A percentile compares a stretch with the other conserved stretches of the same genome.
Conservation (phyloP, 2,797 vertebrate species). For the Cheirogaleus major region DNA sequence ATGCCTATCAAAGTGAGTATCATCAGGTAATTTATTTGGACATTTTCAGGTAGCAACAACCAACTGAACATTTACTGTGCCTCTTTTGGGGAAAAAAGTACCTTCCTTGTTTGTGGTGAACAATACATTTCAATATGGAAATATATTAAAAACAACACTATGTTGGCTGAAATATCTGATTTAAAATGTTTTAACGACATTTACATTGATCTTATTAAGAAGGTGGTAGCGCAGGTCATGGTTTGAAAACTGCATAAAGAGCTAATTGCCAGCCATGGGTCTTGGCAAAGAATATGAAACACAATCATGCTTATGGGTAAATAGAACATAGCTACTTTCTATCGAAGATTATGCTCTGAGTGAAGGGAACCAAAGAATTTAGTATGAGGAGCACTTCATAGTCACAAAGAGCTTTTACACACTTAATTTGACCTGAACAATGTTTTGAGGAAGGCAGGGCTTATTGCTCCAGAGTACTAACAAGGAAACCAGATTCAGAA, state of each 20-base stretch:
- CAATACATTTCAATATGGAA: not conserved
- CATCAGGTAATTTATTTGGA: not conserved
- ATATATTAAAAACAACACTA: not conserved
- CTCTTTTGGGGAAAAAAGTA: not conserved
- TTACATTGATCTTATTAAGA: not conserved
- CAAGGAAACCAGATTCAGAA: not conserved
- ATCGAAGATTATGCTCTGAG: not conserved
- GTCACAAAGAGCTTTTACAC: not conserved
- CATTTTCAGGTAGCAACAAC: not conserved
- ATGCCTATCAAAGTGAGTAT: not conserved
- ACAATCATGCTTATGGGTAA: not conserved
- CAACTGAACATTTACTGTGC: not conserved
- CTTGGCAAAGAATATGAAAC: not conserved
- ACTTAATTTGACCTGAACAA: not conserved
- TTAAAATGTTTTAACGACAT: not conserved
- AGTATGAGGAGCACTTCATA: not conserved
- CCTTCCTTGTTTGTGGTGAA: not conserved
- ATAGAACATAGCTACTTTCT: not conserved
- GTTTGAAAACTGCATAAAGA: not conserved
- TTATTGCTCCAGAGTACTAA: not conserved
- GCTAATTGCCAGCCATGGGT: not conserved
- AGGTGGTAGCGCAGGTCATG: not conserved
- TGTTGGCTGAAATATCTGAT: not conserved
- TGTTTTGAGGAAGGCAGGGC: not conserved
- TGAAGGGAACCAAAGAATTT: not conserved